phyloP scores from a whole-genome alignment of 2,113 vertebrate species.

The Hemibagrus wyckioides region DNA sequence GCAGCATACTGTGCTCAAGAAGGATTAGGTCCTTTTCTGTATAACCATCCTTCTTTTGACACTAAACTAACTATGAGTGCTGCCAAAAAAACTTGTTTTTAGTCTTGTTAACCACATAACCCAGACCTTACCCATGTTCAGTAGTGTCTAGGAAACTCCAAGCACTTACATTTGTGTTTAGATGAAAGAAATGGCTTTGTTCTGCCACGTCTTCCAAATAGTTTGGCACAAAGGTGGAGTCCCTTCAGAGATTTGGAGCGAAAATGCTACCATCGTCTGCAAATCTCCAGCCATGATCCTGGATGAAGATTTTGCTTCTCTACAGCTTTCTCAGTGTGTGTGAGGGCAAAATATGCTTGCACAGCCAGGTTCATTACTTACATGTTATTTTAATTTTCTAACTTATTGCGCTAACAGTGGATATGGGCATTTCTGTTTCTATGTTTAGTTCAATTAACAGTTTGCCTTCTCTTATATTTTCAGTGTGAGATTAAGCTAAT shows the following conservation, averaged over 20 bases:
- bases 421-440: background rate
- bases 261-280: background rate
- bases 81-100: background rate
- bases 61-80: background rate
- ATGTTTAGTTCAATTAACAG: background rate
- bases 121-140: background rate
- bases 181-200: background rate
- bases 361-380: too few relatives aligned
- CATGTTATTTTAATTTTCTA: background rate
- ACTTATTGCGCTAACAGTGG: background rate
- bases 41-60: background rate
- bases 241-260: background rate
- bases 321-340: background rate
- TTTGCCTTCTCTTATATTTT: background rate
- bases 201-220: background rate
- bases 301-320: background rate
- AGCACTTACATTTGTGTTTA: background rate
- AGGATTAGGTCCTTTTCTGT: background rate
- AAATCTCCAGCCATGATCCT: background rate
- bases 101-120: background rate
- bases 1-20: background rate
- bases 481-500: too few relatives aligned
- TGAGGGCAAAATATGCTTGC: background rate
- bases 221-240: background rate
- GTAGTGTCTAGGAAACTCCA: background rate